Evolutionary conservation across 2,113 vertebrate genomes (phyloP).

Genomic region (Nematolebias whitei): DNA sequence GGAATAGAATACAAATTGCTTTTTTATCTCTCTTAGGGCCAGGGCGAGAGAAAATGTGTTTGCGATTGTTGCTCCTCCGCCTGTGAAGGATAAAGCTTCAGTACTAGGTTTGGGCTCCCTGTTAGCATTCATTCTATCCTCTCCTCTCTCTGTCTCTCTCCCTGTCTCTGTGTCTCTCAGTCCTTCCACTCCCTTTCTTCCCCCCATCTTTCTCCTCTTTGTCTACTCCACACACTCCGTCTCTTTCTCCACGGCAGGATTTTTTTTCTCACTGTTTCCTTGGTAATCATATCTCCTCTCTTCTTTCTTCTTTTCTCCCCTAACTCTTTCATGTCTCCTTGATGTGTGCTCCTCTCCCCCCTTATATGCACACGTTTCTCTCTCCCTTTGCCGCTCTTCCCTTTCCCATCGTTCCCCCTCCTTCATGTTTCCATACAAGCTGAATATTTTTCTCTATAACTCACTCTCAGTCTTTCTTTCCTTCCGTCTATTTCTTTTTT

Average conservation of each 20-base stretch:
- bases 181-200: constrained; percentile 65
- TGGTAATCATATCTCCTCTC: constrained; percentile 72
- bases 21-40: constrained; percentile 86
- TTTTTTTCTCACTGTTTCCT: constrained; percentile 67
- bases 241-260: constrained; percentile 56
- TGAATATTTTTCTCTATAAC: constrained; percentile 48
- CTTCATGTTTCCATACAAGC: constrained; percentile 62
- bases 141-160: constrained; percentile 59
- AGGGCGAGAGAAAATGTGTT: constrained; percentile 83
- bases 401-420: constrained; percentile 46
- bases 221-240: constrained; percentile 61
- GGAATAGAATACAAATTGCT: constrained; percentile 87
- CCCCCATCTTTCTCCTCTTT: constrained; percentile 62
- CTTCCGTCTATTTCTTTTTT: constrained; percentile 47
- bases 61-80: constrained; percentile 84
- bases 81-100: constrained; percentile 84
- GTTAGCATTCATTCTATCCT: constrained; percentile 82
- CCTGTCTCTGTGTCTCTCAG: constrained; percentile 53
- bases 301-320: constrained; percentile 55
- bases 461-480: constrained; percentile 39
- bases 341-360: constrained; percentile 57
- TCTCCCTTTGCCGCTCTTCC: constrained; percentile 60
- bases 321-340: constrained; percentile 67
- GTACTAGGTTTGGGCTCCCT: constrained; percentile 78
- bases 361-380: constrained; percentile 40